Percentiles rank a stretch among this genome's conserved stretches.
Evolutionary conservation across 2,113 vertebrate species (phyloP).

Genomic region (Cercopithecus mona): DNA sequence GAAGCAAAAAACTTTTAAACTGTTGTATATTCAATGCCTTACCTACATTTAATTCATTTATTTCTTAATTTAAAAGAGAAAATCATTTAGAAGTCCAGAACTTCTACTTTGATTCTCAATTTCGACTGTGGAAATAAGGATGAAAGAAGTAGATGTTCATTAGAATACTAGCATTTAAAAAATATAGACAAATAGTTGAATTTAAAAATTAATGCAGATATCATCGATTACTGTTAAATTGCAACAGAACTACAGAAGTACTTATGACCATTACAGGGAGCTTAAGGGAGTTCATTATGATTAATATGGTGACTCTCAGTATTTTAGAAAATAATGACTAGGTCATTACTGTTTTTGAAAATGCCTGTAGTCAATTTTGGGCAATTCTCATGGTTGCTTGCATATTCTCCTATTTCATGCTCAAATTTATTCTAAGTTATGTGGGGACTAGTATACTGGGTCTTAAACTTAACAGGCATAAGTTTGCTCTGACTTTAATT

Average conservation of each 20-base stretch:
- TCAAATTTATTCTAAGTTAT: background rate
- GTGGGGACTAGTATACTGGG: background rate
- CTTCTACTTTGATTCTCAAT: background rate
- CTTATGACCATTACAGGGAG: background rate
- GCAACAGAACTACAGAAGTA: slow-evolving; percentile 46
- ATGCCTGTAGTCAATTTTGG: slow-evolving; percentile 16
- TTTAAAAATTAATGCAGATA: slow-evolving; percentile 56
- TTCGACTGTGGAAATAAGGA: background rate
- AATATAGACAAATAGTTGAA: slow-evolving; percentile 23
- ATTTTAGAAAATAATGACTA: slow-evolving; percentile 46
- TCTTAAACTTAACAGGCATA: background rate
- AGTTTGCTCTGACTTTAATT: background rate
- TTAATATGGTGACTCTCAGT: slow-evolving; percentile 56
- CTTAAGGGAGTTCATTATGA: background rate
- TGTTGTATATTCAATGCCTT: background rate
- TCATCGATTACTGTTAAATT: slow-evolving; percentile 56
- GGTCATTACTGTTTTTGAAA: background rate
- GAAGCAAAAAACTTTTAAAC: slow-evolving; percentile 42
- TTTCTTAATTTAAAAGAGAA: background rate
- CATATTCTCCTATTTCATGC: background rate
- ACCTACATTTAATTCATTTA: background rate
- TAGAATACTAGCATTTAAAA: background rate
- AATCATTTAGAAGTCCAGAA: background rate
- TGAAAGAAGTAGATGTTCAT: background rate
- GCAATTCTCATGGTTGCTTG: background rate